Percentiles rank a stretch among this genome's conserved stretches.
Evolutionary conservation across 1,140 invertebrate genomes (phyloP).

Genomic region (Oryctes rhinoceros): DNA sequence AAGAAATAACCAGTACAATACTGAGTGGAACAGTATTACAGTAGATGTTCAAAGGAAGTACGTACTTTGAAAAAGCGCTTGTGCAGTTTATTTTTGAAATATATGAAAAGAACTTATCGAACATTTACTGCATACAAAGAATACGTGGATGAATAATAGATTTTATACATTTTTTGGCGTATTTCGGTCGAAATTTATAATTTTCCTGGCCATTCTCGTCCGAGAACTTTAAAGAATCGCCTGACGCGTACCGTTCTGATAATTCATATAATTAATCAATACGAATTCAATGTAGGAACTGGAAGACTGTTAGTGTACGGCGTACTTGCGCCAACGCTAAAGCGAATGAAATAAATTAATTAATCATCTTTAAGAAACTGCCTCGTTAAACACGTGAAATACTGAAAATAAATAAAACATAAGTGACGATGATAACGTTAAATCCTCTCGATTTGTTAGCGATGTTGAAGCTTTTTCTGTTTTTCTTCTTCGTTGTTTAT

Average conservation of each 20-base stretch:
- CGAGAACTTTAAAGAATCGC: not conserved
- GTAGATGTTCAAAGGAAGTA: not conserved
- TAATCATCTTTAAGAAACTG: not conserved
- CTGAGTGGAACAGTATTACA: not conserved
- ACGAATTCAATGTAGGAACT: slow-evolving; percentile 30
- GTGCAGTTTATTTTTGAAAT: not conserved
- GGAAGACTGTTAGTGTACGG: slow-evolving; percentile 34
- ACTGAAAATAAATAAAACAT: not conserved
- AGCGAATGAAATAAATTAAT: slow-evolving; percentile 5
- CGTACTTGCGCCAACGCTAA: slow-evolving; percentile 3
- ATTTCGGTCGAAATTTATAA: not conserved
- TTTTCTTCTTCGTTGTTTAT: slow-evolving; percentile 5
- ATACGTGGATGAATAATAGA: not conserved
- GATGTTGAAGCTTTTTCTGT: not conserved
- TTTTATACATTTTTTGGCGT: not conserved
- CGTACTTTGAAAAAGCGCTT: not conserved
- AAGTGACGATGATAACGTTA: slow-evolving; percentile 1
- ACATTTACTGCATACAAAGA: not conserved
- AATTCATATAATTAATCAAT: not conserved
- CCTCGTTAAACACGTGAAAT: not conserved
- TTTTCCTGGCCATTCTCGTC: not conserved
- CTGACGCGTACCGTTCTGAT: not conserved
- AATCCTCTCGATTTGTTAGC: not conserved
- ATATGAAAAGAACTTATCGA: not conserved
- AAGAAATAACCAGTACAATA: not conserved